These are phyloP conservation scores for Aromia moschata DNA, from an alignment of 2,888 invertebrate genomes.

Conservation along the genomic window DNA sequence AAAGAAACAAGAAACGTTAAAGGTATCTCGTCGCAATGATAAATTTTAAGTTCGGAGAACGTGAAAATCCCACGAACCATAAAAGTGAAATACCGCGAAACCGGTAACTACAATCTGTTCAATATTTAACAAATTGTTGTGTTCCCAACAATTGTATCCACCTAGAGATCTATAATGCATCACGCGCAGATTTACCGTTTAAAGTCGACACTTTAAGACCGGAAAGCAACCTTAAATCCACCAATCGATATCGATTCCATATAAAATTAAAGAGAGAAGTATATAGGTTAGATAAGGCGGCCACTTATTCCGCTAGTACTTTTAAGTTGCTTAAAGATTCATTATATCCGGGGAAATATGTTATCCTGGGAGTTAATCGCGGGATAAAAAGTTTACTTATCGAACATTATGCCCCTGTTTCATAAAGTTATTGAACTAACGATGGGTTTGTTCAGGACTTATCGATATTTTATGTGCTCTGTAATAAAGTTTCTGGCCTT, in stretches of 20 bases:
- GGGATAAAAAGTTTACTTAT: background rate
- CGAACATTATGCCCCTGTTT: background rate
- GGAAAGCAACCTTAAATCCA: constrained; percentile 1
- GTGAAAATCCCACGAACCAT: no score
- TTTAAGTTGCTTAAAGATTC: constrained; percentile 8
- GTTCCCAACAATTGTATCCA: background rate
- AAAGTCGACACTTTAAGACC: background rate
- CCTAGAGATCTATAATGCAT: constrained; percentile 1
- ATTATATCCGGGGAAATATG: constrained; percentile 1
- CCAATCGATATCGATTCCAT: constrained; percentile 7
- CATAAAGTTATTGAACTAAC: background rate
- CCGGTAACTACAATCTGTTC: background rate
- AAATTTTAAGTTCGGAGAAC: no score
- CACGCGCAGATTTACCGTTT: constrained; percentile 9
- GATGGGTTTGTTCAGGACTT: no score
- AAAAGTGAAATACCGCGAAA: no score
- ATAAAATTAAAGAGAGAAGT: constrained; percentile 1
- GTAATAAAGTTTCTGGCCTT: no score
- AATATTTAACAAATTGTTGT: constrained; percentile 4
- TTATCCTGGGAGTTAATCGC: background rate
- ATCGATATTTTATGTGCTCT: no score
- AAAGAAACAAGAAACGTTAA: no score
- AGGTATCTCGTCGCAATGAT: no score
- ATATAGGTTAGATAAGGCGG: background rate
- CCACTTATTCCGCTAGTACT: background rate